A percentile compares a stretch with the other conserved stretches of the same genome.
These are phyloP conservation scores for Blastobasis adustella DNA, from an alignment of 2,888 invertebrate species.

Conservation along the genomic window DNA sequence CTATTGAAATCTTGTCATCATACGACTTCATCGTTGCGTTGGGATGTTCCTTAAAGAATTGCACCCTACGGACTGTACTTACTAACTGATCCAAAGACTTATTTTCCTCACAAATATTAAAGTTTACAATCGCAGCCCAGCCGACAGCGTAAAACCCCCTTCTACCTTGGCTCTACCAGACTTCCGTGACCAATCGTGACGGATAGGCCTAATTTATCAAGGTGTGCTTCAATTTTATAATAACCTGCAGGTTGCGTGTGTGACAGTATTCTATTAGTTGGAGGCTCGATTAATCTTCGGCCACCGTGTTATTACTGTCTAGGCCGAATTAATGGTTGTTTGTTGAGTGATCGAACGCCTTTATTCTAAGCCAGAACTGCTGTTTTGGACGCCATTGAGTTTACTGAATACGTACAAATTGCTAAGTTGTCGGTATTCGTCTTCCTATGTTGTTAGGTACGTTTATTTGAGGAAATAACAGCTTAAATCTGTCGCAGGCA, in stretches of 20 bases:
- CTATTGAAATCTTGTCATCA: too few relatives aligned
- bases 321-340: conserved; percentile 65
- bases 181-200: conserved; percentile 72
- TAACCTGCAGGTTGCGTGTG: conserved; percentile 64
- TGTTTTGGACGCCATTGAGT: conserved; percentile 22
- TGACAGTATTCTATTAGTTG: conserved; percentile 68
- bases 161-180: conserved; percentile 23
- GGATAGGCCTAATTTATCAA: conserved; percentile 70
- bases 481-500: too few relatives aligned
- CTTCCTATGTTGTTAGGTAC: too few relatives aligned
- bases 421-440: conserved; percentile 17
- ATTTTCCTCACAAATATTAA: too few relatives aligned
- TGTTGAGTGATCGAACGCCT: conserved; percentile 48
- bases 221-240: conserved; percentile 66
- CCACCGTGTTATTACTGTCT: conserved; percentile 57
- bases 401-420: conserved; percentile 39
- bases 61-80: too few relatives aligned
- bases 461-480: too few relatives aligned
- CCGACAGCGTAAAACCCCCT: not conserved
- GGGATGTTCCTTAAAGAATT: too few relatives aligned
- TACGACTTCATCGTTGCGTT: too few relatives aligned
- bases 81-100: too few relatives aligned
- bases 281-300: conserved; percentile 59
- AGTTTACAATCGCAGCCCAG: too few relatives aligned
- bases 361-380: conserved; percentile 26